Conservation (phyloP, 2,888 invertebrate genomes). For the Sarcophaga variegata region DNA sequence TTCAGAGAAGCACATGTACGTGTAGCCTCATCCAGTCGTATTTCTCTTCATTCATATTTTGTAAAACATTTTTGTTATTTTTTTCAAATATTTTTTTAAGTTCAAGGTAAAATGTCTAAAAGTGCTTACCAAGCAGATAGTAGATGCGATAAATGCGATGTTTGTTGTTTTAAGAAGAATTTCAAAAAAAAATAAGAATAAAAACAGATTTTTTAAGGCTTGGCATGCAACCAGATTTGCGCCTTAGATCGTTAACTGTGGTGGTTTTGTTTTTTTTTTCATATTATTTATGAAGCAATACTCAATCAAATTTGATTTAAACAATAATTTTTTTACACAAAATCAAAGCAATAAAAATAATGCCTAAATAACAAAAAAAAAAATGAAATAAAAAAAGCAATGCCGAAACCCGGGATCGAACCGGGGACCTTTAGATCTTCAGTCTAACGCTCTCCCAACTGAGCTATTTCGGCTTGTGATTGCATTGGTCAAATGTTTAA, state of each 20-base stretch:
- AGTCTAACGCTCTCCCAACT: constrained; percentile 81
- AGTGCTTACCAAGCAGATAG: constrained; percentile 55
- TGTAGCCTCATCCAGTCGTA: constrained; percentile 4
- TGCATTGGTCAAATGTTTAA: background rate
- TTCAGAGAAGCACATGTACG: constrained; percentile 29
- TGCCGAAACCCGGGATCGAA: constrained; percentile 79
- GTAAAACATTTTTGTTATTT: background rate
- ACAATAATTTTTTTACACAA: background rate
- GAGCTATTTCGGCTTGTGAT: constrained; percentile 79
- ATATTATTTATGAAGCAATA: constrained; percentile 44
- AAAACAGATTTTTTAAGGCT: constrained; percentile 59
- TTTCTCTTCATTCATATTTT: constrained; percentile 43
- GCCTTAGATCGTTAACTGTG: constrained; percentile 42
- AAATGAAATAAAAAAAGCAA: constrained; percentile 10
- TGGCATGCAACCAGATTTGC: constrained; percentile 38
- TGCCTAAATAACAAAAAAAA: constrained; percentile 16
- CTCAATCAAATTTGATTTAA: constrained; percentile 8
- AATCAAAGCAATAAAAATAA: constrained; percentile 12
- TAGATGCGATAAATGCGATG: constrained; percentile 35
- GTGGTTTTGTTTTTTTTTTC: constrained; percentile 22
- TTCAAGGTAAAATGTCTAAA: constrained; percentile 63
- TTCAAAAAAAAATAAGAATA: constrained; percentile 18
- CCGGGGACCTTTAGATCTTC: constrained; percentile 80
- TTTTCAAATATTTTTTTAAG: constrained; percentile 44
- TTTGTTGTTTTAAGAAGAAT: constrained; percentile 41